A percentile compares a stretch with the other conserved stretches of the same genome.
Evolutionary conservation across 2,888 invertebrate genomes (phyloP).

Genomic region (Eristalinus sepulchralis): DNA sequence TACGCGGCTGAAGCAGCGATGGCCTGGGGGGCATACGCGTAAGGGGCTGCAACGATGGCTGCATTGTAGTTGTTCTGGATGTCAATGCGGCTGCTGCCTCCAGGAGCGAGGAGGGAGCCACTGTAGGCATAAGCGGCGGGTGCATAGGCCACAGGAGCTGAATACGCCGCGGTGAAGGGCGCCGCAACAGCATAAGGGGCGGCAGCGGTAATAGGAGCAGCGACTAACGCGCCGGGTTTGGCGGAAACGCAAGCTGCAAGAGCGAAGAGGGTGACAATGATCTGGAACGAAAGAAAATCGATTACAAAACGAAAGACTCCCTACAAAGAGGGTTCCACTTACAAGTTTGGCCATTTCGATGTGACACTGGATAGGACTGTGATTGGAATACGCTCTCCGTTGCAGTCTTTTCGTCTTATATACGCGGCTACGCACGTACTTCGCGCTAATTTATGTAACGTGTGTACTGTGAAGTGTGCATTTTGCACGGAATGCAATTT

Average conservation of each 20-base stretch:
- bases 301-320: not conserved
- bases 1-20: not conserved
- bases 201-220: not conserved
- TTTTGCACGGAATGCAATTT: not conserved
- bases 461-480: not conserved
- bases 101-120: constrained; percentile 48
- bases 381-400: not conserved
- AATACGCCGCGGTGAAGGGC: constrained; percentile 72
- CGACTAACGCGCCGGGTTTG: constrained; percentile 60
- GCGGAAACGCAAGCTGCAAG: constrained; percentile 60
- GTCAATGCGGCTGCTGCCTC: constrained; percentile 67
- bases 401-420: not conserved
- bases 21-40: not conserved
- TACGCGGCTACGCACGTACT: not conserved
- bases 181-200: constrained; percentile 30
- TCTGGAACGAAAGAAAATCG: constrained; percentile 21
- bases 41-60: not conserved
- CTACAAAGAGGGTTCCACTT: constrained; percentile 11
- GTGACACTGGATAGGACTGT: not conserved
- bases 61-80: constrained; percentile 63
- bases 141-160: constrained; percentile 29
- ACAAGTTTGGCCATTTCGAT: constrained; percentile 64
- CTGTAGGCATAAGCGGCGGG: constrained; percentile 49
- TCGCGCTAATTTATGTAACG: not conserved
- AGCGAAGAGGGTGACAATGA: constrained; percentile 56